phyloP scores from a whole-genome alignment of 2,113 vertebrate genomes.

The Chionomys nivalis region DNA sequence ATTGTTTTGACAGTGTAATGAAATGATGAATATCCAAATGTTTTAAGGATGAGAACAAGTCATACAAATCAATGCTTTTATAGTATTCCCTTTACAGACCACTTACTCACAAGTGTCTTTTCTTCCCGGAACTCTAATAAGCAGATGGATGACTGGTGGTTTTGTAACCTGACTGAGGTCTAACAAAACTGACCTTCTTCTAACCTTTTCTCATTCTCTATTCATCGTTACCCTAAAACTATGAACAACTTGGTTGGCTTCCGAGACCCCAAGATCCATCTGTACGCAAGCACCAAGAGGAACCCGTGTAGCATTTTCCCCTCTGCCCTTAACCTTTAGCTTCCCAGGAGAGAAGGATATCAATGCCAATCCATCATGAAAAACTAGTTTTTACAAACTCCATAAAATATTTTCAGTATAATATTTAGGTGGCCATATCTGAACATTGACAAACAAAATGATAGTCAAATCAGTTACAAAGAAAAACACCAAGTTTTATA shows the following conservation, averaged over 20 bases:
- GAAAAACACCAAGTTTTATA: slow-evolving; percentile 8
- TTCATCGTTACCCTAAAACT: neutral
- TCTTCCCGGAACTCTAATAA: neutral
- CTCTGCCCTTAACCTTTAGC: neutral
- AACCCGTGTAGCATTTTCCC: neutral
- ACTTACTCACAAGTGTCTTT: neutral
- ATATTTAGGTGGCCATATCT: neutral
- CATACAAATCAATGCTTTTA: neutral
- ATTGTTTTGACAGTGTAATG: neutral
- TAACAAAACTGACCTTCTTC: neutral
- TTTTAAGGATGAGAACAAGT: neutral
- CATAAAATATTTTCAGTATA: slow-evolving; percentile 25
- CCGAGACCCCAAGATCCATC: too few species aligned
- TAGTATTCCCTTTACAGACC: neutral
- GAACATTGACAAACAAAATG: slow-evolving; percentile 5
- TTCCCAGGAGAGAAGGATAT: neutral
- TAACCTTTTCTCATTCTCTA: neutral
- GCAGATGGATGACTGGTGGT: neutral
- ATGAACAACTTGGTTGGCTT: too few species aligned
- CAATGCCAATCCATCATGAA: neutral
- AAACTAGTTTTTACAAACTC: neutral
- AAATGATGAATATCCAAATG: neutral
- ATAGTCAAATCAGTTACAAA: slow-evolving; percentile 23
- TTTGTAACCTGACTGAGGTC: neutral
- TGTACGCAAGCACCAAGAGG: neutral